Conservation (phyloP, 2,888 invertebrate species). For the Craniophora ligustri region DNA sequence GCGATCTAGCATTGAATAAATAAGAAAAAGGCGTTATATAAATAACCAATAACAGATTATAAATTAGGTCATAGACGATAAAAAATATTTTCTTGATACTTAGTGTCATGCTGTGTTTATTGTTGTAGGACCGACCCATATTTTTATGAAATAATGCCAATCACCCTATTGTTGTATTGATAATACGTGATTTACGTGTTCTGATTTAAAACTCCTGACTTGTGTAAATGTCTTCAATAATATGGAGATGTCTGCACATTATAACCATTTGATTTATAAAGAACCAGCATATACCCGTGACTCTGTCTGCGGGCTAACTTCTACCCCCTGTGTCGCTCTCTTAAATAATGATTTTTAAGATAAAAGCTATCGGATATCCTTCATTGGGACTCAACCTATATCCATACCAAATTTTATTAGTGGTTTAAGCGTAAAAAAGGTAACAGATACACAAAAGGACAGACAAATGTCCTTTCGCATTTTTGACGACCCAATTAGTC, state of each 20-base stretch:
- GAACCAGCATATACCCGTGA: too few relatives aligned
- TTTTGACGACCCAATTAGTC: too few relatives aligned
- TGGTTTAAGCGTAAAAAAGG: too few relatives aligned
- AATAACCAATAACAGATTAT: constrained; percentile 47
- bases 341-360: too few relatives aligned
- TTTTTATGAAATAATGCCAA: constrained; percentile 41
- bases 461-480: too few relatives aligned
- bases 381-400: too few relatives aligned
- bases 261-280: too few relatives aligned
- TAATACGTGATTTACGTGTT: constrained; percentile 46
- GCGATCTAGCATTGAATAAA: not conserved
- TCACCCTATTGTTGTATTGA: constrained; percentile 46
- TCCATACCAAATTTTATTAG: too few relatives aligned
- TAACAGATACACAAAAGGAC: too few relatives aligned
- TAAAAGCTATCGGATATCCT: too few relatives aligned
- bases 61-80: constrained; percentile 59
- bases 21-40: constrained; percentile 21
- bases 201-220: constrained; percentile 26
- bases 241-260: not conserved
- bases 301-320: too few relatives aligned
- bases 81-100: constrained; percentile 31
- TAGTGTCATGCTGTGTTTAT: constrained; percentile 28
- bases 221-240: not conserved
- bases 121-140: constrained; percentile 43
- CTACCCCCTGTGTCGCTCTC: too few relatives aligned